These are phyloP conservation scores for Lepidocyrtinus sp. DNA, from an alignment of 2,888 invertebrate species.

Conservation along the genomic window DNA sequence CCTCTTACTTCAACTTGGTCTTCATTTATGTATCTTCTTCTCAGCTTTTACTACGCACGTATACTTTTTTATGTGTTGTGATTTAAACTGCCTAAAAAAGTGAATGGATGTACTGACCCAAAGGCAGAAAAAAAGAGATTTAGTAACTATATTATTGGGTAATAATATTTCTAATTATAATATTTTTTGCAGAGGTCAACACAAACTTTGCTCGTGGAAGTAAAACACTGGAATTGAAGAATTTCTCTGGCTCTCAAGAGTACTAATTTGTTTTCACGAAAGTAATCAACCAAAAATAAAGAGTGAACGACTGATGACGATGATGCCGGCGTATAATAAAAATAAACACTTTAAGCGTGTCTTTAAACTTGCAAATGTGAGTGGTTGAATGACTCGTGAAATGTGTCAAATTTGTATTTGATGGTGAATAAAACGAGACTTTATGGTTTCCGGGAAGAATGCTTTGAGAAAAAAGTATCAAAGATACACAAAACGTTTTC, in stretches of 20 bases:
- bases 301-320: no score
- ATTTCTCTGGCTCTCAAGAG: no score
- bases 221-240: no score
- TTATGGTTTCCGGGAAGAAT: background rate
- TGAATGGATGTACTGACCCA: background rate
- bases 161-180: background rate
- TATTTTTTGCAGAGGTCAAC: background rate
- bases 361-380: no score
- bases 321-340: no score
- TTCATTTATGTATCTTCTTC: background rate
- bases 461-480: background rate
- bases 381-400: no score
- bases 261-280: no score
- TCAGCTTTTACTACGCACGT: background rate
- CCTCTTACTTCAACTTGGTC: background rate
- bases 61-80: no score
- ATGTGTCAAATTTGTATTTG: no score
- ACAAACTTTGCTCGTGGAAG: background rate
- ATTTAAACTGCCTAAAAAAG: no score
- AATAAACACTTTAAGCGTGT: no score
- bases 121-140: background rate
- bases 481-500: background rate
- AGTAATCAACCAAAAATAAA: no score
- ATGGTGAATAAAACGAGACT: background rate
- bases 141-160: background rate